Percentiles rank a stretch among this genome's conserved stretches.
phyloP scores from a whole-genome alignment of 2,113 vertebrate genomes.

The Carassius carassius region DNA sequence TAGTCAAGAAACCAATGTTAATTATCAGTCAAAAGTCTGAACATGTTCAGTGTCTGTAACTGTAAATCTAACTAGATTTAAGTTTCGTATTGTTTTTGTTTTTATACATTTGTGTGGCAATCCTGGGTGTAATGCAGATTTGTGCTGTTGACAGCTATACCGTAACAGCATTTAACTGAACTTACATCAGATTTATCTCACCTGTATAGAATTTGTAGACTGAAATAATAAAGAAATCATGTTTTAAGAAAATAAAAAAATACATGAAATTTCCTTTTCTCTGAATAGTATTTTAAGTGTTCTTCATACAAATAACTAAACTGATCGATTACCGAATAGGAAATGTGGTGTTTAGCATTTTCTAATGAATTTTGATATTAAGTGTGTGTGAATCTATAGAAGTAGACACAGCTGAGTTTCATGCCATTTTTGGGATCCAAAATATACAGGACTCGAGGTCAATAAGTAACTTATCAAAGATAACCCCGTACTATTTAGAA shows the following conservation, averaged over 20 bases:
- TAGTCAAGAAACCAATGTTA: not conserved
- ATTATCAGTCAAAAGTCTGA: not conserved
- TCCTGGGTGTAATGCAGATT: not conserved
- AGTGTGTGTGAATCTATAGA: constrained; percentile 52
- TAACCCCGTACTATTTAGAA: not conserved
- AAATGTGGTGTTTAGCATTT: not conserved
- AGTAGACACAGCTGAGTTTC: constrained; percentile 35
- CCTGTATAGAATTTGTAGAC: not conserved
- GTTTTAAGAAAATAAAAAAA: not conserved
- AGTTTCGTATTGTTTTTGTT: not conserved
- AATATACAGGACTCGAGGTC: constrained; percentile 30
- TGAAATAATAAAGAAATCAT: not conserved
- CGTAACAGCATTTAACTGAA: not conserved
- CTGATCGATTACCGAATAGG: not conserved
- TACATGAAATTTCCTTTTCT: not conserved
- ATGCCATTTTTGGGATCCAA: constrained; percentile 4
- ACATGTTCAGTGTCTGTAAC: not conserved
- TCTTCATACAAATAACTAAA: not conserved
- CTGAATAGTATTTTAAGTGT: not conserved
- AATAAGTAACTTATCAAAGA: constrained; percentile 12
- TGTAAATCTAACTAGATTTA: not conserved
- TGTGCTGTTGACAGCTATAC: not conserved
- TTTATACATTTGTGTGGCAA: not conserved
- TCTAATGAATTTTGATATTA: no score
- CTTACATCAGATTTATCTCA: not conserved